Base-by-base conservation (phyloP, 1,140 invertebrate species). In the Lithobius niger region DNA sequence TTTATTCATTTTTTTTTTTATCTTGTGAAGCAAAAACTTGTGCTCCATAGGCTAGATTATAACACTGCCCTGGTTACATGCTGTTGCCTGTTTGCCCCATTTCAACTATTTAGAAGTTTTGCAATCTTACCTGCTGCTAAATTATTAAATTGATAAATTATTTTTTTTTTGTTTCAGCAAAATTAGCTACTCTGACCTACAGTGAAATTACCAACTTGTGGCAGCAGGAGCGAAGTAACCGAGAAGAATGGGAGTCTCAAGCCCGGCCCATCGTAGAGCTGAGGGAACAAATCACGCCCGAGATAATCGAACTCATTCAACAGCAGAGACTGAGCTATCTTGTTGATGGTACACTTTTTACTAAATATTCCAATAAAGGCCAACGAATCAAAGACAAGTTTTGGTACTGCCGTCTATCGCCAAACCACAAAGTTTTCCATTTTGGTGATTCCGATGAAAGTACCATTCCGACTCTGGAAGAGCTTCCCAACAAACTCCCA, bases 391-490 rank as follows among this genome's bases (percentile, higher is more conserved):
- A 94, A 71, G 90, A 95, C 64, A 95, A 95, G 67, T 96, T 91
- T 71, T 94, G 90, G 87, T 96, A 85, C 71, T 88, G 93, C 57
- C 79, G 89, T 4, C 73, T 97, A 6, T 91, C 91, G 10, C 86
- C 86, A 0, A 97, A 97, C 71, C 84, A 91, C 61, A 97, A 97
- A 77, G 83, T 93, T 0, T 80, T 97, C 36, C 89, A 95, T 69
- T 97, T 95, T 69, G 93, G 91, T 2, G 93, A 97, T 59, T 96
- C 91, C 70, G 86, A 90, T 69, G 93, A 97, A 67, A 93, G 90
- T 69, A 84, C 81, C 53, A 79, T 82, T 6, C 64, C 62, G 18
- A 88, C 89, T 18, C 77, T 79, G 10, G 74, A 94, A 28, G 93
- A 97, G 66, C 88, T 95, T 64, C 72, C 97, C 21, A 87, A 86